Evolutionary conservation across 1,140 invertebrate species (phyloP).

Genomic region (Trypoxylus dichotomus): DNA sequence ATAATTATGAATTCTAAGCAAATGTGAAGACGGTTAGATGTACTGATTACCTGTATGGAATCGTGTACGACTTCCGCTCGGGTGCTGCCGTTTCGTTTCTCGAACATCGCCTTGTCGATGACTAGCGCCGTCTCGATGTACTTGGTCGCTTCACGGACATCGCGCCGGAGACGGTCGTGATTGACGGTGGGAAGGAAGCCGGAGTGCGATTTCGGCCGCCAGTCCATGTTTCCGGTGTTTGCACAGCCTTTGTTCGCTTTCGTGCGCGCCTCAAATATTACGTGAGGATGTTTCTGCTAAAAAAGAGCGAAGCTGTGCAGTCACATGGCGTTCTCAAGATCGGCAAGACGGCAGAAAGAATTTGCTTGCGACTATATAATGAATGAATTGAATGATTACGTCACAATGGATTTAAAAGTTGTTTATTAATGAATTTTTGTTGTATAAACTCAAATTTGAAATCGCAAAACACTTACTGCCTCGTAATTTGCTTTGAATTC

Average conservation of each 20-base stretch:
- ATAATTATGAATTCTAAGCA: too few relatives aligned
- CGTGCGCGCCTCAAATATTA: conserved; percentile 89
- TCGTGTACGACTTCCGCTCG: conserved; percentile 89
- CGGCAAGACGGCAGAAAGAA: too few relatives aligned
- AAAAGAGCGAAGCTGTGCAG: conserved; percentile 64
- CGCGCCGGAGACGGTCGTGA: conserved; percentile 59
- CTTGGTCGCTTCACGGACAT: conserved; percentile 85
- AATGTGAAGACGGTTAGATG: conserved; percentile 81
- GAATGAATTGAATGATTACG: too few relatives aligned
- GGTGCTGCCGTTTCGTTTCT: conserved; percentile 86
- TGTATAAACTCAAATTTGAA: too few relatives aligned
- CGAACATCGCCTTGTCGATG: conserved; percentile 93
- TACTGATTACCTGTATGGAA: conserved; percentile 94
- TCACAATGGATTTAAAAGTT: too few relatives aligned
- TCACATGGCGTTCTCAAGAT: conserved; percentile 47
- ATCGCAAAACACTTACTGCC: too few relatives aligned
- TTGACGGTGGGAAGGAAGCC: conserved; percentile 41
- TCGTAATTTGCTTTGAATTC: too few relatives aligned
- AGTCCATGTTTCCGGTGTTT: conserved; percentile 76
- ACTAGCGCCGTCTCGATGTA: conserved; percentile 91
- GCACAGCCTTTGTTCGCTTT: conserved; percentile 87
- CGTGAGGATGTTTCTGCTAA: conserved; percentile 94
- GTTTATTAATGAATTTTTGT: too few relatives aligned
- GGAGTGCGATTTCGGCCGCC: conserved; percentile 65
- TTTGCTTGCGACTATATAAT: too few relatives aligned